Percentiles rank a stretch among this genome's conserved stretches.
phyloP scores from a whole-genome alignment of 2,888 invertebrate genomes.

The Punctoribates punctum region DNA sequence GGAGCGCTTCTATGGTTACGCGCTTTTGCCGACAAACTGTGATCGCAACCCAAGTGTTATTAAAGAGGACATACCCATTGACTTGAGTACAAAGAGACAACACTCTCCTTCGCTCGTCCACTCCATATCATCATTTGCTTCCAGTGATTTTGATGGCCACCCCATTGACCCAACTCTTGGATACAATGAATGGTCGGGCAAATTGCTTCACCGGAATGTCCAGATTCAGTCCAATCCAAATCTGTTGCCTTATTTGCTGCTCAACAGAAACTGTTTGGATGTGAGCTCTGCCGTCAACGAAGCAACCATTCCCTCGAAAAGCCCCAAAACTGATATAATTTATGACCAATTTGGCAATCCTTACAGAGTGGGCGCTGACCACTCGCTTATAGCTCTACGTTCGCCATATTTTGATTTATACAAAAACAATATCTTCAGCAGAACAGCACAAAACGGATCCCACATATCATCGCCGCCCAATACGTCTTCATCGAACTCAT shows the following conservation, averaged over 20 bases:
- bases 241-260: slow-evolving; percentile 35
- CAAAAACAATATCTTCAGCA: background rate
- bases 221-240: slow-evolving; percentile 25
- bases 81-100: slow-evolving; percentile 44
- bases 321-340: slow-evolving; percentile 7
- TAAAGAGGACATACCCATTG: slow-evolving; percentile 44
- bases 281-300: background rate
- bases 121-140: slow-evolving; percentile 1
- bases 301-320: background rate
- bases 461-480: slow-evolving; percentile 21
- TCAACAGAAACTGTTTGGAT: slow-evolving; percentile 18
- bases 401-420: slow-evolving; percentile 30
- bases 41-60: background rate
- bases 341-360: slow-evolving; percentile 29
- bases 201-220: background rate
- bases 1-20: slow-evolving; percentile 41
- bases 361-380: slow-evolving; percentile 20
- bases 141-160: background rate
- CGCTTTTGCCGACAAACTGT: slow-evolving; percentile 36
- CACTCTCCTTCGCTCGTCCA: background rate
- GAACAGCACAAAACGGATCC: slow-evolving; percentile 31
- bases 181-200: slow-evolving; percentile 12
- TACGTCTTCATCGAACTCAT: slow-evolving; percentile 33
- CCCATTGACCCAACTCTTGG: slow-evolving; percentile 1
- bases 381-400: slow-evolving; percentile 22